Evolutionary conservation across 2,888 invertebrate genomes (phyloP).

Genomic region (Agriopis leucophaearia): DNA sequence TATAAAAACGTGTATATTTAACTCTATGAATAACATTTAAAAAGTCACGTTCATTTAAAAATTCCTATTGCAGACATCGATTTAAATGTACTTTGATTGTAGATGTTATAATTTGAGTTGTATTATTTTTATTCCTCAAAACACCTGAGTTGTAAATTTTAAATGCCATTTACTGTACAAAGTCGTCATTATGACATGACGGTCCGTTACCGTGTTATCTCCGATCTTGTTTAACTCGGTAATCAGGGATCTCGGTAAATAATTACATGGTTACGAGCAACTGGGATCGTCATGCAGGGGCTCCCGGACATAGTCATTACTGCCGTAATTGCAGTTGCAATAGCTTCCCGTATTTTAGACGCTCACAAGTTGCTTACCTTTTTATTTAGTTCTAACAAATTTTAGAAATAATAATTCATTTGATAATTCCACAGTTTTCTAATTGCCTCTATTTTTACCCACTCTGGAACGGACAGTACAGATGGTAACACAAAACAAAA

Average conservation of each 20-base stretch:
- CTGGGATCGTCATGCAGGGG: conserved; percentile 38
- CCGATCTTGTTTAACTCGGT: conserved; percentile 50
- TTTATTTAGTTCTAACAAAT: too few species aligned
- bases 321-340: conserved; percentile 58
- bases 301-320: conserved; percentile 49
- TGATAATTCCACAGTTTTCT: too few species aligned
- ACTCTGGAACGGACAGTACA: too few species aligned
- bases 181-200: conserved; percentile 27
- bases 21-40: too few species aligned
- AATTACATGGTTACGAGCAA: conserved; percentile 46
- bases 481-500: too few species aligned
- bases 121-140: neutral
- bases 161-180: conserved; percentile 12
- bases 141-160: conserved; percentile 15
- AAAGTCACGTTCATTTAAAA: too few species aligned
- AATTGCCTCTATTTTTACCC: too few species aligned
- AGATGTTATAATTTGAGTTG: neutral
- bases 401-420: too few species aligned
- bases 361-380: too few species aligned
- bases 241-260: conserved; percentile 53
- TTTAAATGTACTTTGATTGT: too few species aligned
- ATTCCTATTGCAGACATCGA: too few species aligned
- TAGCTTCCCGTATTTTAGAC: conserved; percentile 35
- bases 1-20: too few species aligned
- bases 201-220: conserved; percentile 48